Conservation (phyloP, 2,888 invertebrate species). For the Exephanes ischioxanthus region DNA sequence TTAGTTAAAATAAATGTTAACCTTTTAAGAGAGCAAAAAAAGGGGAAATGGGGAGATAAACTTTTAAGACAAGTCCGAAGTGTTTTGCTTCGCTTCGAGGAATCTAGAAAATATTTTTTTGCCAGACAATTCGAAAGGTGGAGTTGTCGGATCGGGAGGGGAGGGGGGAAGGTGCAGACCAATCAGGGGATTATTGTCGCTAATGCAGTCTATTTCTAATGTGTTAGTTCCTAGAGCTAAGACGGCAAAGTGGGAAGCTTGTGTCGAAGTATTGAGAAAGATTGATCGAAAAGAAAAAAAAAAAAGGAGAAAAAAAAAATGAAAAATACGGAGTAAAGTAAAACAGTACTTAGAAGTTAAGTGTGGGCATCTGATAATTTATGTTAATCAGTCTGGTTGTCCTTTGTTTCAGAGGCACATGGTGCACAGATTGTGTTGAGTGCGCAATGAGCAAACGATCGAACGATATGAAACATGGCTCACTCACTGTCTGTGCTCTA, state of each 20-base stretch:
- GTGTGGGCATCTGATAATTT: conserved; percentile 83
- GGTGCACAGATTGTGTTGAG: conserved; percentile 85
- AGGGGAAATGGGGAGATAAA: not conserved
- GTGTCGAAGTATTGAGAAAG: conserved; percentile 79
- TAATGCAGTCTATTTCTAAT: conserved; percentile 75
- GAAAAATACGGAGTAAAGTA: conserved; percentile 52
- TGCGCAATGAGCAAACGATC: conserved; percentile 82
- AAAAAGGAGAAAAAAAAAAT: conserved; percentile 64
- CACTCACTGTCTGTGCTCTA: conserved; percentile 84
- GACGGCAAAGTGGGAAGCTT: conserved; percentile 67
- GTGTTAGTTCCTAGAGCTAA: conserved; percentile 55
- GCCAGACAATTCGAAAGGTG: not conserved
- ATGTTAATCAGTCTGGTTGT: conserved; percentile 86
- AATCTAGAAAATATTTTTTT: not conserved
- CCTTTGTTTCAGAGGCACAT: conserved; percentile 94
- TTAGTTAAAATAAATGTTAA: conserved; percentile 36
- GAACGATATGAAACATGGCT: conserved; percentile 80
- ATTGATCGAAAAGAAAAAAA: conserved; percentile 67
- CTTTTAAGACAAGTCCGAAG: not conserved
- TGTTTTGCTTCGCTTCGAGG: not conserved
- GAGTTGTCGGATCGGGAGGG: not conserved
- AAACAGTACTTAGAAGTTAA: conserved; percentile 72
- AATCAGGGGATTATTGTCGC: conserved; percentile 34
- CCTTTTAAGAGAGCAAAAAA: not conserved
- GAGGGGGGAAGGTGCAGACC: not conserved